Percentiles rank a stretch among this genome's conserved stretches.
Evolutionary conservation across 2,888 invertebrate genomes (phyloP).

Genomic region (Polyploca ridens): DNA sequence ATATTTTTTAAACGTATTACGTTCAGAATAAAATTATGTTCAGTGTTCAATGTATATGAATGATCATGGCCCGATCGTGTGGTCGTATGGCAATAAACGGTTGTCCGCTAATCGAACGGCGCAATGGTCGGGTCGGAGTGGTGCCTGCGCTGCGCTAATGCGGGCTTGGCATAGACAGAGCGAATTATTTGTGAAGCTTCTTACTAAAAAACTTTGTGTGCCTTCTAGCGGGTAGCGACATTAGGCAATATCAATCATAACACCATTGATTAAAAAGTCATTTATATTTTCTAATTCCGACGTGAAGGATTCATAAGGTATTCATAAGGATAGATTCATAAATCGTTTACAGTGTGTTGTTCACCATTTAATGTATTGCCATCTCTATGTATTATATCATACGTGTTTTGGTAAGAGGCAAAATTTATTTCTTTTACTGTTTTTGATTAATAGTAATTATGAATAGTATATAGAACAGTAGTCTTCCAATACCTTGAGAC

Average conservation of each 20-base stretch:
- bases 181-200: conserved; percentile 79
- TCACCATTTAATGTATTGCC: conserved; percentile 65
- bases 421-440: conserved; percentile 61
- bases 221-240: conserved; percentile 83
- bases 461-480: conserved; percentile 80
- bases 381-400: conserved; percentile 51
- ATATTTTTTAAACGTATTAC: conserved; percentile 80
- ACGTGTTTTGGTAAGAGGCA: conserved; percentile 51
- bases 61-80: conserved; percentile 34
- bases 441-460: conserved; percentile 74
- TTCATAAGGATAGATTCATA: conserved; percentile 53
- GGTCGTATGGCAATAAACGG: conserved; percentile 31
- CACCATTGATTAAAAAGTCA: conserved; percentile 61
- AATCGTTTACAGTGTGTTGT: conserved; percentile 51
- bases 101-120: not conserved
- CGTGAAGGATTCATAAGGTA: conserved; percentile 47
- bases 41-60: conserved; percentile 66
- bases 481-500: conserved; percentile 83
- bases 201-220: conserved; percentile 83
- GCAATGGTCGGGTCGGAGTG: not conserved
- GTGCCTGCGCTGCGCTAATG: not conserved
- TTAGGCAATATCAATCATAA: conserved; percentile 79
- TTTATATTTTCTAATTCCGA: conserved; percentile 56
- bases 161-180: conserved; percentile 38
- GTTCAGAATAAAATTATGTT: conserved; percentile 71